A percentile compares a stretch with the other conserved stretches of the same genome.
These are phyloP conservation scores for Argyrosomus regius DNA, from an alignment of 2,797 vertebrate species.

Conservation along the genomic window DNA sequence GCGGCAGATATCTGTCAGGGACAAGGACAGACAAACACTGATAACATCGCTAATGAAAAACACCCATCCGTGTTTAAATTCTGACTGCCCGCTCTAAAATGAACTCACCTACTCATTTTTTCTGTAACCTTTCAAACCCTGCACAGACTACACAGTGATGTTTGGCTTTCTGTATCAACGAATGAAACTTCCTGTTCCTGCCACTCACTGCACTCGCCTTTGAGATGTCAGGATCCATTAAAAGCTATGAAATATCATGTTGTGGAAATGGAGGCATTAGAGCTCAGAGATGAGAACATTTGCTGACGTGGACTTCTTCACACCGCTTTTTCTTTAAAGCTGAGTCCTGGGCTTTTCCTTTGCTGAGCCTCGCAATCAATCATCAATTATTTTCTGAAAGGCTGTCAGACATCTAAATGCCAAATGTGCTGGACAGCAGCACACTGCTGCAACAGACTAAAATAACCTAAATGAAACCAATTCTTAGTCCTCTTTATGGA, in stretches of 20 bases:
- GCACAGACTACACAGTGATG: conserved; percentile 19
- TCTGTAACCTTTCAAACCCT: conserved; percentile 47
- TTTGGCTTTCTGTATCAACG: conserved; percentile 1
- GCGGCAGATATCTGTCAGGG: conserved; percentile 28
- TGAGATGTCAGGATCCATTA: conserved; percentile 27
- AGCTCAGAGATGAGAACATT: neutral
- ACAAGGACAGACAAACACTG: conserved; percentile 47
- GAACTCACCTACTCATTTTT: conserved; percentile 19
- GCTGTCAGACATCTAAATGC: conserved; percentile 34
- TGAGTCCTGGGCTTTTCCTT: conserved; percentile 29
- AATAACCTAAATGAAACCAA: neutral
- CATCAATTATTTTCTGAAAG: conserved; percentile 44
- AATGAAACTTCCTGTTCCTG: conserved; percentile 16
- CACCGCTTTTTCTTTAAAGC: conserved; percentile 46
- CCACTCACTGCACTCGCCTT: neutral
- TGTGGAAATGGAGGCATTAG: neutral
- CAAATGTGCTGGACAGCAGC: conserved; percentile 21
- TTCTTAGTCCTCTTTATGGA: neutral
- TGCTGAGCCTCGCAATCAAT: conserved; percentile 19
- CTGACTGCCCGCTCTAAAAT: conserved; percentile 26
- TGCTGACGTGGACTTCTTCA: conserved; percentile 24
- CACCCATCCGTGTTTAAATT: conserved; percentile 38
- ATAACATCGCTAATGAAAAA: conserved; percentile 40
- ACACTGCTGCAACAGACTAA: conserved; percentile 1
- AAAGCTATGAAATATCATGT: conserved; percentile 20